Evolutionary conservation across 1,140 invertebrate genomes (phyloP).

Genomic region (Belonocnema kinseyi): DNA sequence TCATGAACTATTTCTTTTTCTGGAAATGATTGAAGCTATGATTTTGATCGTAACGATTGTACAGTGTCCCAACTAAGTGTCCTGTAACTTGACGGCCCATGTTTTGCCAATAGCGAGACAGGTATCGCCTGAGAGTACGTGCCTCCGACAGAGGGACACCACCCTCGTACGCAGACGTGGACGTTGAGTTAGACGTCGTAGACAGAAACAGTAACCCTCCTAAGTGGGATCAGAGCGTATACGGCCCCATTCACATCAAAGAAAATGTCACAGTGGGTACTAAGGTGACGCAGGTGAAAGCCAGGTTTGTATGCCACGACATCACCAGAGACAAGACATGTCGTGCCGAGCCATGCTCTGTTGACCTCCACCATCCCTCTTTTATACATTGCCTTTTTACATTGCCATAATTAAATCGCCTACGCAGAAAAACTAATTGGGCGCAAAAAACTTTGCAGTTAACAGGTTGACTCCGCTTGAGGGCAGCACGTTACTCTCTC

Average conservation of each 20-base stretch:
- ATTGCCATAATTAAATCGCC: neutral
- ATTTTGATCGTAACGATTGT: slow-evolving; percentile 49
- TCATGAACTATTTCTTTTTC: slow-evolving; percentile 24
- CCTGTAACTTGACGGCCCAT: slow-evolving; percentile 75
- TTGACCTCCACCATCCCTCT: slow-evolving; percentile 39
- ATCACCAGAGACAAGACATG: slow-evolving; percentile 72
- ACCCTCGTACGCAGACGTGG: slow-evolving; percentile 93
- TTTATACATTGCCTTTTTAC: neutral
- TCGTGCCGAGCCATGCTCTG: slow-evolving; percentile 66
- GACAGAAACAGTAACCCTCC: slow-evolving; percentile 98
- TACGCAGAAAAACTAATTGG: neutral
- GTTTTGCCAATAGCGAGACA: slow-evolving; percentile 90
- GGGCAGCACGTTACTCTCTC: too few species aligned
- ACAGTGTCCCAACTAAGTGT: slow-evolving; percentile 60
- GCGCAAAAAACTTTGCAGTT: too few species aligned
- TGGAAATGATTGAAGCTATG: slow-evolving; percentile 9
- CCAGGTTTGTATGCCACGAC: slow-evolving; percentile 92
- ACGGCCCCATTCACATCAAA: slow-evolving; percentile 96
- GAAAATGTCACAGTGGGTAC: slow-evolving; percentile 99
- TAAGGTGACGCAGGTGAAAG: slow-evolving; percentile 96
- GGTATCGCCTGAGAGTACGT: slow-evolving; percentile 94
- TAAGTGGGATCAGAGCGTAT: slow-evolving; percentile 93
- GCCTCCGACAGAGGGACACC: slow-evolving; percentile 93
- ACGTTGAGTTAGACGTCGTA: slow-evolving; percentile 97
- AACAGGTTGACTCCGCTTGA: too few species aligned